These are phyloP conservation scores for Hystrix cristata DNA, from an alignment of 2,113 vertebrate genomes.

Conservation along the genomic window DNA sequence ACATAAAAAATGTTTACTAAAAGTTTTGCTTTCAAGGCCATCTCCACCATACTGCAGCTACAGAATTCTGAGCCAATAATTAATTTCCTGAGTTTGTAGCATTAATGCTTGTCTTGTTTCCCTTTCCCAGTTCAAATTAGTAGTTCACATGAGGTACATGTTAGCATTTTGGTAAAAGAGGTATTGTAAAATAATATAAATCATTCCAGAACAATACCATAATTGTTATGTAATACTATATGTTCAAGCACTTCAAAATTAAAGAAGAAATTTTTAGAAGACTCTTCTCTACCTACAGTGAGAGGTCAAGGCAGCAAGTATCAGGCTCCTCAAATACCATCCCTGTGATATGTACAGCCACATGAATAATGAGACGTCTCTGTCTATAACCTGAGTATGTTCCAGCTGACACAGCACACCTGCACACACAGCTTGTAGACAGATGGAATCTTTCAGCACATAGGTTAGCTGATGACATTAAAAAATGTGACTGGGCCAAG, in stretches of 20 bases:
- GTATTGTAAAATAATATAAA: not conserved
- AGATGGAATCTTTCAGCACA: not conserved
- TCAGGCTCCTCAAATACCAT: not conserved
- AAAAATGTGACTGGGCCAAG: not conserved
- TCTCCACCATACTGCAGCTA: not conserved
- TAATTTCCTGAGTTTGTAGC: not conserved
- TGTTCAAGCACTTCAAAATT: not conserved
- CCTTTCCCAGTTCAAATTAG: not conserved
- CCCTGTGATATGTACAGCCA: not conserved
- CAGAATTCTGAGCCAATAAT: not conserved
- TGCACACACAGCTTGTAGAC: not conserved
- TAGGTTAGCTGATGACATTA: not conserved
- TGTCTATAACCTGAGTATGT: not conserved
- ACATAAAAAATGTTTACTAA: not conserved
- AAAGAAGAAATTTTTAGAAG: not conserved
- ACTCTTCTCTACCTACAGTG: not conserved
- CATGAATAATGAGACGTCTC: not conserved
- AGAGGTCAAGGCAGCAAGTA: not conserved
- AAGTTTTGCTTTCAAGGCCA: not conserved
- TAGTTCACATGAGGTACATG: not conserved
- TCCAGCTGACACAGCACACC: not conserved
- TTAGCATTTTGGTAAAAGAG: not conserved
- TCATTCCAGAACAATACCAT: not conserved
- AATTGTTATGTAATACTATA: not conserved
- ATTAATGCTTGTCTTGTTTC: not conserved